phyloP scores from a whole-genome alignment of 2,797 vertebrate species.

The Heteromormyrus szaboi region DNA sequence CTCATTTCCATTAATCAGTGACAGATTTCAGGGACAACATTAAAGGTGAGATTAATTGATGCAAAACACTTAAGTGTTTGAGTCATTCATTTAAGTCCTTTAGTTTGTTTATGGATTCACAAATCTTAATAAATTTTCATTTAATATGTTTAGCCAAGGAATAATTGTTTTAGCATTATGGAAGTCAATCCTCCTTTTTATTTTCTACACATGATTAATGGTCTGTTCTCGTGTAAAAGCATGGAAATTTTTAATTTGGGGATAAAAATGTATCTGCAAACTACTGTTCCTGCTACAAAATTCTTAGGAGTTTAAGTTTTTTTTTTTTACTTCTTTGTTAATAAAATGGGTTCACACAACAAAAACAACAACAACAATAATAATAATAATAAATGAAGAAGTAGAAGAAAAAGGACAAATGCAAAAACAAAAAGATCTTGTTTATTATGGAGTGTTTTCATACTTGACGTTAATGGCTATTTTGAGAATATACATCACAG shows the following conservation, averaged over 20 bases:
- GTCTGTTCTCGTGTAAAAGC: not conserved
- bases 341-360: not conserved
- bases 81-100: not conserved
- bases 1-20: not conserved
- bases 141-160: not conserved
- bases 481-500: not conserved
- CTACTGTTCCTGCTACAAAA: not conserved
- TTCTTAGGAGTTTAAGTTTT: not conserved
- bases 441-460: not conserved
- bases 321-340: not conserved
- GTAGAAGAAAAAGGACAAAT: not conserved
- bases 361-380: not conserved
- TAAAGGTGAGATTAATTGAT: not conserved
- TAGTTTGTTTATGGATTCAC: not conserved
- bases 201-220: not conserved
- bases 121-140: not conserved
- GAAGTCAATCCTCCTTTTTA: not conserved
- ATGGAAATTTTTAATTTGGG: not conserved
- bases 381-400: not conserved
- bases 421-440: not conserved
- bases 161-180: not conserved
- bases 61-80: not conserved
- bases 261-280: not conserved
- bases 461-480: not conserved
- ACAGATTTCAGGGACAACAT: not conserved